Conservation (phyloP, 1,140 invertebrate species). For the Lordiphosa stackelbergi region DNA sequence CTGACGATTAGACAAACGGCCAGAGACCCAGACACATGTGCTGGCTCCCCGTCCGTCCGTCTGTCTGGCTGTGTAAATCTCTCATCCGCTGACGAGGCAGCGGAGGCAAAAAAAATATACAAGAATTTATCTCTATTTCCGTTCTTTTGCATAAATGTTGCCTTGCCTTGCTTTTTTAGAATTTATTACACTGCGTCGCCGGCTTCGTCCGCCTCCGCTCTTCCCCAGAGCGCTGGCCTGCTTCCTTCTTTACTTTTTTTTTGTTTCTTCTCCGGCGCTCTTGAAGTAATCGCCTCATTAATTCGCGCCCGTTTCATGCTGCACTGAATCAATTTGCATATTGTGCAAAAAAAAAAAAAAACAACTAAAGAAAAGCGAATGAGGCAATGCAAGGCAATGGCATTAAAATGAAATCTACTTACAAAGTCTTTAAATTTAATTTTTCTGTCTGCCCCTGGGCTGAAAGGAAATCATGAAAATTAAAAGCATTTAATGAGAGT, state of each 20-base stretch:
- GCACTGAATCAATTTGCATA: conserved; percentile 74
- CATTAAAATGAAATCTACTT: conserved; percentile 61
- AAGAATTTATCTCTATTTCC: conserved; percentile 74
- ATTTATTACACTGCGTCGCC: conserved; percentile 51
- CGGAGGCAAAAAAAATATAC: conserved; percentile 30
- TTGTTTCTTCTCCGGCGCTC: conserved; percentile 29
- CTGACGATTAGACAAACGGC: conserved; percentile 67
- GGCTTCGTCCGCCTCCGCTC: conserved; percentile 3
- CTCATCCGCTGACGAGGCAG: conserved; percentile 51
- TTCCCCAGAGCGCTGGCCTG: too few relatives aligned
- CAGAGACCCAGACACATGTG: conserved; percentile 44
- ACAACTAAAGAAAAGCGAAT: conserved; percentile 12
- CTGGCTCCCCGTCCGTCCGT: conserved; percentile 9
- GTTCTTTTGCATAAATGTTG: conserved; percentile 68
- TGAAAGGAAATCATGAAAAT: conserved; percentile 50
- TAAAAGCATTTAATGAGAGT: conserved; percentile 66
- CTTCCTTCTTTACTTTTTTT: conserved; percentile 36
- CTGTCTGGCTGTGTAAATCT: conserved; percentile 63
- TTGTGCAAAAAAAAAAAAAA: conserved; percentile 56
- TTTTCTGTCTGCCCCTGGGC: conserved; percentile 40
- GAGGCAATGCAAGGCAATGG: conserved; percentile 6
- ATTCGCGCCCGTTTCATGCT: conserved; percentile 70
- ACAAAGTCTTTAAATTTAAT: conserved; percentile 73
- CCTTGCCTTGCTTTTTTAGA: conserved; percentile 58
- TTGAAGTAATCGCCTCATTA: conserved; percentile 73